Percentiles rank a stretch among this genome's conserved stretches.
Conservation (phyloP, 2,113 vertebrate genomes). For the Thunnus maccoyii region DNA sequence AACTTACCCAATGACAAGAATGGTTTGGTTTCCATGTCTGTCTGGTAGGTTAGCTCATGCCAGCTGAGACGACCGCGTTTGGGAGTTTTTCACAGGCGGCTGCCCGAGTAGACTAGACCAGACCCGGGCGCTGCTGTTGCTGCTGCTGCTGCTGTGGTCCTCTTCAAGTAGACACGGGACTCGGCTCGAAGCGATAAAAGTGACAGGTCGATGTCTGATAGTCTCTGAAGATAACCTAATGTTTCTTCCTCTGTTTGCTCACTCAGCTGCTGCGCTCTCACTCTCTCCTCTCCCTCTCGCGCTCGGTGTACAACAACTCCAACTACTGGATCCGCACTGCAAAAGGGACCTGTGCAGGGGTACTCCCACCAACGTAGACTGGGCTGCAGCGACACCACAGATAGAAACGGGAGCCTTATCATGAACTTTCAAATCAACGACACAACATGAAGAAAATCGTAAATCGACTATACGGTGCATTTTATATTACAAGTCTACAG, state of each 20-base stretch:
- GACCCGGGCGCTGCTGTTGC: slow-evolving; percentile 40
- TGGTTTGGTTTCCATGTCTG: slow-evolving; percentile 88
- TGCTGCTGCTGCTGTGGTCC: slow-evolving; percentile 5
- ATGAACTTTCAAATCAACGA: slow-evolving; percentile 34
- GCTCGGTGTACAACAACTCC: slow-evolving; percentile 76
- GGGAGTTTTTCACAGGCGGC: slow-evolving; percentile 67
- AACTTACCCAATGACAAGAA: slow-evolving; percentile 89
- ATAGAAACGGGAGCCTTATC: not conserved
- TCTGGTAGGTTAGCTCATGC: slow-evolving; percentile 86
- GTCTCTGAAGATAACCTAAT: slow-evolving; percentile 79
- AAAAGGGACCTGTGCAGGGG: slow-evolving; percentile 82
- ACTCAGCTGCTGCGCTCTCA: slow-evolving; percentile 65
- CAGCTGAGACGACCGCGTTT: slow-evolving; percentile 81
- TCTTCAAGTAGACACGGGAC: slow-evolving; percentile 43
- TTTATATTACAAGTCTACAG: not conserved
- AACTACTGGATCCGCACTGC: slow-evolving; percentile 85
- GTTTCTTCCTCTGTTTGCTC: slow-evolving; percentile 76
- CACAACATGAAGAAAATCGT: not conserved
- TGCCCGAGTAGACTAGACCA: slow-evolving; percentile 54
- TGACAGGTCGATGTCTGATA: slow-evolving; percentile 71
- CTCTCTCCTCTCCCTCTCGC: slow-evolving; percentile 50
- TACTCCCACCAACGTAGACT: slow-evolving; percentile 77
- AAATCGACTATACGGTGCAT: not conserved
- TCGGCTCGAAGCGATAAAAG: slow-evolving; percentile 71
- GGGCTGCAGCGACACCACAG: slow-evolving; percentile 70